phyloP scores from a whole-genome alignment of 2,113 vertebrate genomes.

The Paradoxurus hermaphroditus region DNA sequence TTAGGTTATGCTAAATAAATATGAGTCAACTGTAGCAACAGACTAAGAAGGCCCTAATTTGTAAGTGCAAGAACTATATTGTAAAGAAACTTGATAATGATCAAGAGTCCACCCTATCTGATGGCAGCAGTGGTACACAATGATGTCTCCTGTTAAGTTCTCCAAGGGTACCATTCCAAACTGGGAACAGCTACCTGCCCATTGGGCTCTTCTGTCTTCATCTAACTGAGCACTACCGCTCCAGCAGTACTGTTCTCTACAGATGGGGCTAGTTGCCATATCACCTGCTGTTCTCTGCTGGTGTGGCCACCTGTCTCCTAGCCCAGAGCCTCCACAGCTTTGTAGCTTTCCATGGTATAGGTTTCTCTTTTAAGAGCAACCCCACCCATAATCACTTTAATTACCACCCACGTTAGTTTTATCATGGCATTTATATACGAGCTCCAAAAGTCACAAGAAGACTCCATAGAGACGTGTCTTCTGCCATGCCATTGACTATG shows the following conservation, averaged over 20 bases:
- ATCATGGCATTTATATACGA: neutral
- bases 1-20: neutral
- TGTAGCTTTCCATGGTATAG: neutral
- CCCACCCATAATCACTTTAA: neutral
- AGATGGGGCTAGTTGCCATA: neutral
- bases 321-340: neutral
- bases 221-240: neutral
- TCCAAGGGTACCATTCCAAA: neutral
- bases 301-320: conserved; percentile 37
- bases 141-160: neutral
- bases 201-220: neutral
- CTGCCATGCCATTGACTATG: neutral
- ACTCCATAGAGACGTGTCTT: too few relatives aligned
- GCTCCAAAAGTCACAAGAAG: neutral
- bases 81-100: neutral
- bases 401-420: neutral
- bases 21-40: neutral
- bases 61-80: neutral
- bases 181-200: neutral
- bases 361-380: neutral
- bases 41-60: neutral
- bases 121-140: neutral
- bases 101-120: neutral
- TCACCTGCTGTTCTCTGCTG: conserved; percentile 18
- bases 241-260: neutral